Evolutionary conservation across 1,140 invertebrate species (phyloP).

Genomic region (Mizuhopecten yessoensis): DNA sequence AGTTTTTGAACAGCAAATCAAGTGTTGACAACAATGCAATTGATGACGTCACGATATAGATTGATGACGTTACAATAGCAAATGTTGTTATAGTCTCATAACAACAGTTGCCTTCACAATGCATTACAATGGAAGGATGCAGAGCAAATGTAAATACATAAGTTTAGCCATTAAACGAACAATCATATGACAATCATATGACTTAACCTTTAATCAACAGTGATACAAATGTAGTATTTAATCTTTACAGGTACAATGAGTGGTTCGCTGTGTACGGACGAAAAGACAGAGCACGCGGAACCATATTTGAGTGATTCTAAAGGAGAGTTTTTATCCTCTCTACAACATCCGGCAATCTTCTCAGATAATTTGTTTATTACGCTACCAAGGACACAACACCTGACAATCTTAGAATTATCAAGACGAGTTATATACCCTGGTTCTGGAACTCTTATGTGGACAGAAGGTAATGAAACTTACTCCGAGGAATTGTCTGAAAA

Average conservation of each 20-base stretch:
- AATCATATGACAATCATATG: too few relatives aligned
- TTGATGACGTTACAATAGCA: too few relatives aligned
- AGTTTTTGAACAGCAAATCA: too few relatives aligned
- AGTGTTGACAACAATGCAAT: too few relatives aligned
- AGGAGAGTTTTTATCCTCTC: constrained; percentile 42
- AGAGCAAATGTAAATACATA: too few relatives aligned
- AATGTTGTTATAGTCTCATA: too few relatives aligned
- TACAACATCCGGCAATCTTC: not conserved
- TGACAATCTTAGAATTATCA: constrained; percentile 40
- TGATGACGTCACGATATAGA: too few relatives aligned
- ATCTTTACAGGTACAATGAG: not conserved
- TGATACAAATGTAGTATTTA: too few relatives aligned
- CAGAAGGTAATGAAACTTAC: constrained; percentile 67
- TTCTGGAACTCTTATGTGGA: constrained; percentile 55
- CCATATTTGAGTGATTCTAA: constrained; percentile 47
- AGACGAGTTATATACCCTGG: constrained; percentile 41
- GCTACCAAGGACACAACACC: constrained; percentile 45
- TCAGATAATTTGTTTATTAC: constrained; percentile 42
- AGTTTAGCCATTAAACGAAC: too few relatives aligned
- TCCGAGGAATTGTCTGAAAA: constrained; percentile 50
- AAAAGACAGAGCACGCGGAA: constrained; percentile 3
- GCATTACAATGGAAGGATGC: too few relatives aligned
- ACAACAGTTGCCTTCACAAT: too few relatives aligned
- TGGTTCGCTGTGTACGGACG: constrained; percentile 3
- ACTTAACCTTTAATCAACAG: too few relatives aligned